Evolutionary conservation across 2,113 vertebrate species (phyloP), one percentile per base, ranked within the genome.

Genomic region (Brachionichthys hirsutus): DNA sequence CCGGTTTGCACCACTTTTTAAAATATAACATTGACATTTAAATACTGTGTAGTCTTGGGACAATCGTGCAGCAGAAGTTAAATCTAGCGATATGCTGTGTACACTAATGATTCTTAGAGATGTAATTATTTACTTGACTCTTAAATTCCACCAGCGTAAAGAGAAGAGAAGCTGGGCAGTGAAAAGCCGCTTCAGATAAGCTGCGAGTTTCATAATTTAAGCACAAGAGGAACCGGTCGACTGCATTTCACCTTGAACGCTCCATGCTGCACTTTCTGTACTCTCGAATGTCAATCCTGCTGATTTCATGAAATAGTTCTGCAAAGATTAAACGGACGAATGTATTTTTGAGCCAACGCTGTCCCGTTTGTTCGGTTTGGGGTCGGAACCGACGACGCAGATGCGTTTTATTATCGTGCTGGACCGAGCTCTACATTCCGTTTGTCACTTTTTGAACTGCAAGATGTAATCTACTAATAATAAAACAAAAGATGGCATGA

Each of bases 1-100:
- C 65, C 42, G 0, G 13, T 62, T 74, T 80, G 62, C 72, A 83
- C 74, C 9, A 83, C 74, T 7, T 58, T 75, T 18, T 44, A 12
- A 38, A 38, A 38, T 11, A 38, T 57, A 42, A 54, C 17, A 47
- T 38, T 62, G 18, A 76, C 34, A 44, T 17, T 18, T 47, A 38
- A 55, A 63, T 48, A 42, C 47, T 34, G 22, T 51, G 13, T 54
- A 62, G 17, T 11, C 38, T 51, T 8, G n/a, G 24, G 24, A 30
- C 24, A 6, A 30, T 30, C 24, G 8, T 30, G 24, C 5, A 30
- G 3, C 24, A 3, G 4, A 30, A 30, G 24, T 30, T 30, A 30
- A 30, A 30, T 30, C 8, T 30, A 30, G 24, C 24, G 8, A 30
- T n/a, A 30, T 30, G 24, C 24, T 30, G 24, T 30, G 3, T 1